Evolutionary conservation across 2,888 invertebrate species (phyloP), one percentile per base, ranked within the genome.

Genomic region (Polia nebulosa): DNA sequence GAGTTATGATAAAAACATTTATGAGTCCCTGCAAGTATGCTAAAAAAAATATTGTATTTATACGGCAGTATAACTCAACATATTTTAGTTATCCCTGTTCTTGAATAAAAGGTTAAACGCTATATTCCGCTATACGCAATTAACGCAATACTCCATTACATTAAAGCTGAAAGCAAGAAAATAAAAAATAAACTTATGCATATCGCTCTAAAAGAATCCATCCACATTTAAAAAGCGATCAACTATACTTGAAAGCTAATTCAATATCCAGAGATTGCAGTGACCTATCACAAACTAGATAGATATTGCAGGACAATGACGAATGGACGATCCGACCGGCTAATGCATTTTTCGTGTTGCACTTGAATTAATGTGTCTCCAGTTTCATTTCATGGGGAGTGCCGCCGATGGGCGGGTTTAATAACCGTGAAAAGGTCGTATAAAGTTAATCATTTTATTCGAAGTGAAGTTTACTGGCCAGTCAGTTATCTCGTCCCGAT

Each of bases 331-430:
- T 82, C 82, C 79, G 83, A 65, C 78, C 85, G 84, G 82, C 92
- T 95, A 95, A 95, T 95, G 95, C 95, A 95, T 94, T 95, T 95
- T 95, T 94, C 95, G 93, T 95, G 95, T 94, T 95, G 94, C 95
- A 94, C 94, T 95, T 93, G 95, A 94, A 94, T 95, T 94, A 95
- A 95, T 95, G 92, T 91, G 89, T 87, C 88, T 86, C 85, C 86
- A 86, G 87, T 89, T 89, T 86, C 88, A 88, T 86, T 88, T 80
- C 79, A 79, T 68, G 72, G 78, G 83, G 78, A 75, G 78, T 68
- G 80, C 76, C 72, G 71, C 70, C 78, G 72, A 80, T 76, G 80
- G 79, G 76, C 66, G 79, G 72, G 85, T 84, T 88, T 89, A 90
- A 90, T 89, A 91, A 90, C 88, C 85, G 85, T 89, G 84, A 88